A percentile compares a stretch with the other conserved stretches of the same genome.
Conservation (phyloP, 1,140 invertebrate genomes). For the Tribolium madens region DNA sequence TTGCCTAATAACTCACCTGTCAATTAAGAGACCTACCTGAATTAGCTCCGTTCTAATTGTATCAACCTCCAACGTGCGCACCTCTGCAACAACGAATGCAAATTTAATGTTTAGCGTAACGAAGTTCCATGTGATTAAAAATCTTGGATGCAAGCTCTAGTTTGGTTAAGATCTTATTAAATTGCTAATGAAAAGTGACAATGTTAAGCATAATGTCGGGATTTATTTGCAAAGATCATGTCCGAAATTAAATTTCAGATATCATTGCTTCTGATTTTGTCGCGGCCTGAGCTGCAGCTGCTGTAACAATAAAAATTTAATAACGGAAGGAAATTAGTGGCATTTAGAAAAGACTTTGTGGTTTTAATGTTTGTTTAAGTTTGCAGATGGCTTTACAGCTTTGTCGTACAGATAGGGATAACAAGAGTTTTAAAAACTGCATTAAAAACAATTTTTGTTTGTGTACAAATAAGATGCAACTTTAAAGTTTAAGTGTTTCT, state of each 20-base stretch:
- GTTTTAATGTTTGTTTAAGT: constrained; percentile 31
- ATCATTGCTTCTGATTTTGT: constrained; percentile 4
- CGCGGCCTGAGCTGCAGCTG: constrained; percentile 3
- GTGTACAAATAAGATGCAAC: no score
- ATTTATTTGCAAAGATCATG: not conserved
- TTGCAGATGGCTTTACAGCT: not conserved
- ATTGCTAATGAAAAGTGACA: constrained; percentile 27
- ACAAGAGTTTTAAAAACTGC: not conserved
- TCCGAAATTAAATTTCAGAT: constrained; percentile 17
- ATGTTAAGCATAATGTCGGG: constrained; percentile 1
- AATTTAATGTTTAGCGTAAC: not conserved
- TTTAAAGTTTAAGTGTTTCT: no score
- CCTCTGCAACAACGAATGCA: not conserved
- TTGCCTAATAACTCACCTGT: constrained; percentile 8
- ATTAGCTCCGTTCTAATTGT: constrained; percentile 1
- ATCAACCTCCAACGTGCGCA: not conserved
- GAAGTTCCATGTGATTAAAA: not conserved
- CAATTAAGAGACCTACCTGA: constrained; percentile 26
- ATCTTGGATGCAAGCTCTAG: not conserved
- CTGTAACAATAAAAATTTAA: constrained; percentile 30
- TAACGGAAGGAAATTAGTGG: constrained; percentile 16
- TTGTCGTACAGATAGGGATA: not conserved
- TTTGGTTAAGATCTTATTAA: constrained; percentile 10
- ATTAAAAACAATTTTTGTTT: no score
- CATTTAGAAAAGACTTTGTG: not conserved